Base-by-base conservation (phyloP, 2,888 invertebrate genomes). In the Quadriops clusia region DNA sequence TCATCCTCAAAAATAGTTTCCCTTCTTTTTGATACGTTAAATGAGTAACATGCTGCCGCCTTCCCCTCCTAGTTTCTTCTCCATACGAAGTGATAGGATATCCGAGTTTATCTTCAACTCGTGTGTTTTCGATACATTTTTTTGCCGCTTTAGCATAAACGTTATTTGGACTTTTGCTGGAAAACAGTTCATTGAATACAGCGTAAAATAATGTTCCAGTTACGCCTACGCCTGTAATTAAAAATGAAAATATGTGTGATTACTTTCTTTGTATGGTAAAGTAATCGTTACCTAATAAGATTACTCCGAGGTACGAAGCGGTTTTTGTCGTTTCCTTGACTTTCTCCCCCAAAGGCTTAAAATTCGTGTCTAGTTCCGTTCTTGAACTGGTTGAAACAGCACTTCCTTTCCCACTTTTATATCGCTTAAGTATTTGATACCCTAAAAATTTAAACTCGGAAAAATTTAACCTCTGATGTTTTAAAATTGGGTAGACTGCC, bases 301-400 rank as follows among this genome's bases (percentile, higher is more conserved):
- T 84, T 2, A 94, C 74, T 8, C 79, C 79, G 44, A 82, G 70
- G 52, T 93, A 93, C 5, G 82, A 81, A 3, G 74, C 80, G 41
- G 90, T 90, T 62, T 90, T 89, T 2, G 89, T 84, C 9, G 84
- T 84, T 63, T 91, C 87, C 57, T 87, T 90, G 2, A 89, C 84
- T 69, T 76, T 78, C 48, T 79, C 77, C 8, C 76, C 75, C 6
- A 79, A 47, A 5, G 77, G 77, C 34, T 72, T 68, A 2, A 79
- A 77, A 56, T 78, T 53, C 17, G 54, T 51, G 33, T 55, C 58
- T 10, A 61, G 16, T 37, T 60, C 57, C 4, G 47, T 36, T 30
- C 36, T 40, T 14, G 28, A 32, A 5, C 27, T 30, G 7, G 26
- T 30, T 16, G 36, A 33, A 26, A 41, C 8, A 4, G 36, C 22